Base-by-base conservation (phyloP, 1,140 invertebrate genomes). In the Pectinophora gossypiella region DNA sequence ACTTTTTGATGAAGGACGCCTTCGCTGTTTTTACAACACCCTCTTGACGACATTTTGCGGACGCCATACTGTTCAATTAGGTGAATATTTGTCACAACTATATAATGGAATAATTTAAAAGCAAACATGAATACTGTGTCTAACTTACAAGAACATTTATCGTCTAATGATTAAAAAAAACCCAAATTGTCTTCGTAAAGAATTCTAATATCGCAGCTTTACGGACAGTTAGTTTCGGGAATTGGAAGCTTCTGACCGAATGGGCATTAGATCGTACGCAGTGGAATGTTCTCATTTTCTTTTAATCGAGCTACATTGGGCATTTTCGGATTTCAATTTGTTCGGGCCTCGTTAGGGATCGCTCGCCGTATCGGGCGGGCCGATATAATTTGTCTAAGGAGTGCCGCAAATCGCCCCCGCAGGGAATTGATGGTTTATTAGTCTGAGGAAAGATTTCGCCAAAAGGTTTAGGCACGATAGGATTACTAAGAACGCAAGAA, bases 271-370 rank as follows among this genome's bases (percentile, higher is more conserved):
- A 64, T 65, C 48, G 51, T 68, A 67, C 65, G 59, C 54, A 54
- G 35, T 51, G 64, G 68, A 71, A 71, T 76, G 62, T 63, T 68
- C 68, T 61, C 65, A 64, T 75, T 79, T 72, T 67, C 63, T 69
- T 65, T 60, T 69, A 74, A 69, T 67, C 63, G 50, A 53, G 57
- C 51, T 59, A 56, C 59, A 65, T 65, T 67, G 54, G 54, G 57
- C 56, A 66, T 61, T 65, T 68, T 65, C 38, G 59, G 57, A 54
- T 66, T 72, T 65, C 63, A 66, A 65, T 66, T 65, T 60, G 51
- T 72, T 68, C 50, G 16, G 40, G 36, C 56, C 57, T 59, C 54
- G 53, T 62, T 61, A 44, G 54, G 55, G 54, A 60, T 57, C 51
- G 52, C 49, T 63, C 44, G 54, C 51, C 58, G 61, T 60, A 51